Evolutionary conservation across 2,888 invertebrate species (phyloP).

Genomic region (Dexiosoma caninum): DNA sequence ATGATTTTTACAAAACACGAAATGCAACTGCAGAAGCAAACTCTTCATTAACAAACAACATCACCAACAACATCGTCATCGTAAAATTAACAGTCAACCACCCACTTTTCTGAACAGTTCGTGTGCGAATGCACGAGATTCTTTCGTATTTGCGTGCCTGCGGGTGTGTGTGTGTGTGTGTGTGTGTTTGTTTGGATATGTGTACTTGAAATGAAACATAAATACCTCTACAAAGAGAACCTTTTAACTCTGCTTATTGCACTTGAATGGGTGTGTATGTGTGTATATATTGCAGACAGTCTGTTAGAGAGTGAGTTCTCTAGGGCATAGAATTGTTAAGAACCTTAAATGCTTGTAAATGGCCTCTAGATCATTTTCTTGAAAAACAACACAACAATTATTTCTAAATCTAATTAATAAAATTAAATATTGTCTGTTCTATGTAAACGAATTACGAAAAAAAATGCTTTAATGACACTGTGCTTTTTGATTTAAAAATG

Average conservation of each 20-base stretch:
- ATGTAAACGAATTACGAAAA: no score
- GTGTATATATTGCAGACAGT: slow-evolving; percentile 1
- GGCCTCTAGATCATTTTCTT: no score
- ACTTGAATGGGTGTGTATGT: slow-evolving; percentile 21
- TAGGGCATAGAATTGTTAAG: not conserved
- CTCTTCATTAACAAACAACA: slow-evolving; percentile 50
- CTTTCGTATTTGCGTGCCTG: no score
- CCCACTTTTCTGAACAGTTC: not conserved
- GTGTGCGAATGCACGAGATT: not conserved
- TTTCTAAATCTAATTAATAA: no score
- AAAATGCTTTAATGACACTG: no score
- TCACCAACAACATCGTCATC: slow-evolving; percentile 18
- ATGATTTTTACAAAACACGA: slow-evolving; percentile 47
- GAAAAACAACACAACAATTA: no score
- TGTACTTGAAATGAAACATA: slow-evolving; percentile 25
- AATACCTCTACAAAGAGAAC: slow-evolving; percentile 38
- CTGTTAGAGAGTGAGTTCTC: slow-evolving; percentile 22
- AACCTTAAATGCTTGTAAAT: no score
- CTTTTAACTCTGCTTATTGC: slow-evolving; percentile 42
- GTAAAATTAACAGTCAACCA: not conserved
- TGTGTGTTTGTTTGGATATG: not conserved
- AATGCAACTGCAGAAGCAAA: slow-evolving; percentile 39
- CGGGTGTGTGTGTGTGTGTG: not conserved
- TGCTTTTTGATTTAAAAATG: no score
- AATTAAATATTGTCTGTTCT: no score